Base-by-base conservation (phyloP, 2,888 invertebrate species). In the Heliconius aoede region DNA sequence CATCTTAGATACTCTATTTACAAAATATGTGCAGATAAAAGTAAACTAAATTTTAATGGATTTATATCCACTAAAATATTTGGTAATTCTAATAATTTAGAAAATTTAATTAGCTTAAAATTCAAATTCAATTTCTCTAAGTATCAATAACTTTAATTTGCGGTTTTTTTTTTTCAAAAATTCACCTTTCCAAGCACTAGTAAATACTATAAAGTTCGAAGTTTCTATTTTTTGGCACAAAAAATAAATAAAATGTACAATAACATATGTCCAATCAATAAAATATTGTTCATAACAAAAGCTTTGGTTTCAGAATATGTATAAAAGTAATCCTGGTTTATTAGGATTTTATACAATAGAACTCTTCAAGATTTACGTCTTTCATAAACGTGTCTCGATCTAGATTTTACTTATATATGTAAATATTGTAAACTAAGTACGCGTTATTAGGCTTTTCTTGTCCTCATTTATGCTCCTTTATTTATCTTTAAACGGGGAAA, bases 261-360 rank as follows among this genome's bases (percentile, higher is more conserved):
- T 36, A 13, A 13, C 36, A 26, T 26, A 72, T 60, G 26, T 21
- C 1, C 18, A 5, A 36, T 18, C 72, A 32, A 60, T 36, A 55
- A 60, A 72, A 60, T 72, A 72, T 58, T 72, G 60, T 72, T 60
- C 36, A 26, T 60, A 60, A 36, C 40, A 72, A 60, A 60, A 11
- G 60, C 36, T 72, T 72, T 24, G 26, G 58, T 60, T 58, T 60
- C 18, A 7, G 26, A 21, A 60, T 40, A 55, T 55, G n/a, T 55
- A 60, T 60, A 58, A 60, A 60, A 72, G 30, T 72, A 72, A 72
- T 40, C 72, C 32, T 26, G 18, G 18, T 60, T 72, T 72, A 72
- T 72, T 72, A 72, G 32, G 60, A 60, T 72, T 51, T 60, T 72
- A 60, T 72, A 72, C 26, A 72, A 72, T 72, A 61, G 72, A 36